A percentile compares a stretch with the other conserved stretches of the same genome.
Evolutionary conservation across 2,888 invertebrate species (phyloP).

Genomic region (Aphodius granarius): DNA sequence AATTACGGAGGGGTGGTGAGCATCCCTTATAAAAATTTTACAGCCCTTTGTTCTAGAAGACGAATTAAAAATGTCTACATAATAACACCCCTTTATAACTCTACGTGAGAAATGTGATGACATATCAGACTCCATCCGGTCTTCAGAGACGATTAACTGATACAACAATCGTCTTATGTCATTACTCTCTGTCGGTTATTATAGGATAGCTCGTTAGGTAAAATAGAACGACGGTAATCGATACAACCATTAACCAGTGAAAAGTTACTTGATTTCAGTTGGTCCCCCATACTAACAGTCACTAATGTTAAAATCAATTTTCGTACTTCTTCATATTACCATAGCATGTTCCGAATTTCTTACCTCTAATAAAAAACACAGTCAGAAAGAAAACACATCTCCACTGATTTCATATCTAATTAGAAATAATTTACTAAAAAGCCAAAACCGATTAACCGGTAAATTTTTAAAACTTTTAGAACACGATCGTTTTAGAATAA

Average conservation of each 20-base stretch:
- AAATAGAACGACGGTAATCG: neutral
- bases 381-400: neutral
- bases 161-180: neutral
- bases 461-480: no score
- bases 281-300: neutral
- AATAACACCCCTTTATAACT: neutral
- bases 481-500: no score
- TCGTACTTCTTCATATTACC: neutral
- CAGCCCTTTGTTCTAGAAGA: neutral
- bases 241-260: neutral
- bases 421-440: no score
- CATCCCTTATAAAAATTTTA: neutral
- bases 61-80: neutral
- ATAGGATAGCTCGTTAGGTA: neutral
- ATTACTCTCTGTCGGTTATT: neutral
- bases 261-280: neutral
- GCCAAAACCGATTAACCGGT: no score
- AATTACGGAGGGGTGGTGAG: neutral
- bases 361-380: neutral
- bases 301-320: constrained; percentile 18
- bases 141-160: neutral
- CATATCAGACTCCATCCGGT: no score
- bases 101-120: no score
- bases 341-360: neutral
- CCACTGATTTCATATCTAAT: no score